These are phyloP conservation scores for Sander lucioperca DNA, from an alignment of 2,113 vertebrate species.

Conservation along the genomic window DNA sequence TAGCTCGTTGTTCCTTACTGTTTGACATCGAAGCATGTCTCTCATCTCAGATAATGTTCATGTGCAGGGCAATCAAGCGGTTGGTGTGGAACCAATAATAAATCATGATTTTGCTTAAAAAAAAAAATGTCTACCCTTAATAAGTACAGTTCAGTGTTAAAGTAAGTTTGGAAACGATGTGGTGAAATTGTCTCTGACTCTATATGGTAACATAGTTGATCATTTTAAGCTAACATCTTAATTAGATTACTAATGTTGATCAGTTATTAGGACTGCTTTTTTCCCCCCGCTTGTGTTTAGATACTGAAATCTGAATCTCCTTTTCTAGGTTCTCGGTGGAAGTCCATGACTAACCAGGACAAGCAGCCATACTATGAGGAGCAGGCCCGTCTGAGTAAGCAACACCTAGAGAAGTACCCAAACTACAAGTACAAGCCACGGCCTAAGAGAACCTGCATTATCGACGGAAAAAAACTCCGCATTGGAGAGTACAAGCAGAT, in stretches of 20 bases:
- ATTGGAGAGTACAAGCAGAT: conserved; percentile 99
- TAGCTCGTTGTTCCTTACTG: conserved; percentile 58
- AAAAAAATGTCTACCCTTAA: neutral
- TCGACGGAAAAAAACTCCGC: conserved; percentile 98
- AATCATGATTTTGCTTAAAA: conserved; percentile 10
- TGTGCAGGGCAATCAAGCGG: conserved; percentile 30
- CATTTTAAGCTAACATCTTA: neutral
- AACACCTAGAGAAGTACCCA: conserved; percentile 99
- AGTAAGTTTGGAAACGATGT: neutral
- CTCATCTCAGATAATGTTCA: conserved; percentile 35
- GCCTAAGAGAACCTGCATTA: conserved; percentile 99
- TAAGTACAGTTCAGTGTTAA: conserved; percentile 1
- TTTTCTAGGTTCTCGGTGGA: conserved; percentile 95
- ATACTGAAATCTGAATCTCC: neutral
- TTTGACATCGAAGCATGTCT: conserved; percentile 47
- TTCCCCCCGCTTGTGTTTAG: neutral
- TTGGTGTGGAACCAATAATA: conserved; percentile 14
- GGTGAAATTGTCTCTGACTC: neutral
- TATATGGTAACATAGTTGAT: neutral
- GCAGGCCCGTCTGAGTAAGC: conserved; percentile 98
- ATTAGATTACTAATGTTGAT: neutral
- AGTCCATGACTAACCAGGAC: conserved; percentile 99
- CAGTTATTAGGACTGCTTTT: neutral
- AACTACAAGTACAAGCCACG: conserved; percentile 99
- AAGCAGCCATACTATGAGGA: conserved; percentile 99